Evolutionary conservation across 2,888 invertebrate species (phyloP), one percentile per base, ranked within the genome.

Genomic region (Platypus cylindrus): DNA sequence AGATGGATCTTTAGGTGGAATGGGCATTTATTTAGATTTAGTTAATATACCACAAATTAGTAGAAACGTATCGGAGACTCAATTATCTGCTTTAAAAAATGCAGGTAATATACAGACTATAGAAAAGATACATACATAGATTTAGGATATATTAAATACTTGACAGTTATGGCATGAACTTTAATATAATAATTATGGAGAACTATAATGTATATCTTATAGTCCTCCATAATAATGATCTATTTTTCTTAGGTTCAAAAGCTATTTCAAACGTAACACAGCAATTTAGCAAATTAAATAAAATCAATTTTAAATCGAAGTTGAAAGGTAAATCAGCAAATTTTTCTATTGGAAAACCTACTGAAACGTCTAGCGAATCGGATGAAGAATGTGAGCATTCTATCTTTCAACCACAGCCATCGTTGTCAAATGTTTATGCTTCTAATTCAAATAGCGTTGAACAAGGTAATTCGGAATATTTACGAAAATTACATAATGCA

Each of bases 1-100:
- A 35, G 64, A 46, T 43, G 65, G 50, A 16, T 43, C 49, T 55
- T 67, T 46, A 9, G 63, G 67, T 1, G 68, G 68, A 1, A 70
- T 71, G 2, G 70, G 71, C 3, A 62, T 76, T 9, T 74, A 73
- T 49, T 53, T 78, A 40, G 76, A 78, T 43, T 64, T 78, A 23
- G 69, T 74, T 0, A 67, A 71, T 0, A 63, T 78, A 25, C 78
- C 78, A 1, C 70, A 74, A 4, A 58, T 79, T 41, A 75, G 84
- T 0, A 67, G 83, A 37, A 87, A 87, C 55, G 78, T 86, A 8
- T 85, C 86, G n/a, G 89, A 89, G 62, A 82, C 83, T n/a, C 87
- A 89, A 53, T 65, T 89, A 3, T 70, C 81, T 7, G 80, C 82
- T 17, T 67, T 87, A 28, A 74, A 78, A 51, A 78, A 70, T 56